These are phyloP conservation scores for Bedellia somnulentella DNA, from an alignment of 2,888 invertebrate genomes.

Conservation along the genomic window DNA sequence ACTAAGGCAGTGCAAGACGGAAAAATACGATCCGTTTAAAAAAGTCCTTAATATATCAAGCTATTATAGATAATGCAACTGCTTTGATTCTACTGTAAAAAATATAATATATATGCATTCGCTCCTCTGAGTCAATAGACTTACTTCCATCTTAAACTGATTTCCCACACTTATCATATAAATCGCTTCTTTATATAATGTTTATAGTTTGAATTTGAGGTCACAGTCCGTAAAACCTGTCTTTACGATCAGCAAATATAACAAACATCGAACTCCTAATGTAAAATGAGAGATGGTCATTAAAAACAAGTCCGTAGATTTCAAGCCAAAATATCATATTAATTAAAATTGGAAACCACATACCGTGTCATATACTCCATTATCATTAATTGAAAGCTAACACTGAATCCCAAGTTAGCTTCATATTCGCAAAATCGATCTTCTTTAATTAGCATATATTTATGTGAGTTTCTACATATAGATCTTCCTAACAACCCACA, in stretches of 20 bases:
- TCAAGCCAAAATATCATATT: conserved; percentile 4
- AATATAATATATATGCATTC: no score
- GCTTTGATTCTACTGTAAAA: no score
- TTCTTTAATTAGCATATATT: background rate
- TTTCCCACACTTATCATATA: no score
- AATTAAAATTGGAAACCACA: background rate
- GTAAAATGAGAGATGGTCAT: conserved; percentile 2
- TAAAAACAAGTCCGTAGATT: conserved; percentile 1
- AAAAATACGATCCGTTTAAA: no score
- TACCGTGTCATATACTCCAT: conserved; percentile 1
- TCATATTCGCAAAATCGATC: background rate
- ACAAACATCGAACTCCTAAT: conserved; percentile 1
- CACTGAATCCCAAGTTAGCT: background rate
- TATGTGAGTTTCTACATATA: background rate
- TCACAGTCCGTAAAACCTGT: background rate
- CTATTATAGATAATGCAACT: no score
- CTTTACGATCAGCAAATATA: background rate
- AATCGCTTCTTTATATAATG: no score
- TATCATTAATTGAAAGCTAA: conserved; percentile 5
- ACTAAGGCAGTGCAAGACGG: no score
- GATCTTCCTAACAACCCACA: background rate
- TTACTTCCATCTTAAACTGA: no score
- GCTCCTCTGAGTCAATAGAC: no score
- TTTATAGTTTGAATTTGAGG: conserved; percentile 1
- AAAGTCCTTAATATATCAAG: no score